Evolutionary conservation across 2,888 invertebrate species (phyloP), one percentile per base, ranked within the genome.

Genomic region (Agrotis segetum): DNA sequence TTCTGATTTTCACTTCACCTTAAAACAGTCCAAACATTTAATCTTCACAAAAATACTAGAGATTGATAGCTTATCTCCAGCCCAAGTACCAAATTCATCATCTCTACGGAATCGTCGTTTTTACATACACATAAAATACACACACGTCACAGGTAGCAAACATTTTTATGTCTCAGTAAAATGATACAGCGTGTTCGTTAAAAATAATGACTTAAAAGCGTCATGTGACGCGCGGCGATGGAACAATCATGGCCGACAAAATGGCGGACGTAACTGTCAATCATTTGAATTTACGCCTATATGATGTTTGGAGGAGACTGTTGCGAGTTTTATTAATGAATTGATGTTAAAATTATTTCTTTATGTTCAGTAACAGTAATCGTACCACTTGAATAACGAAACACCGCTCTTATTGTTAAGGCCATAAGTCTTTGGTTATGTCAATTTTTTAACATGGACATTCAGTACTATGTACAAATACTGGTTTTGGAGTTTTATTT

Each of bases 131-230:
- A 46, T 55, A 63, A 63, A 67, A 29, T 49, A 66, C 24, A 11
- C 24, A 55, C 44, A 16, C 29, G 52, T 67, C 60, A 29, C 29
- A 62, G 55, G 68, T 73, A 68, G 65, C 70, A 74, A 69, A 67
- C 40, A 67, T 74, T 71, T 71, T 83, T 70, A 84, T 68, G 49
- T 77, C 59, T 64, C 58, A 71, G 81, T 71, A 79, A 85, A 62
- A 61, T 73, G 82, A 84, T 84, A 75, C 69, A 77, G 44, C 53
- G 70, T 55, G 67, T 82, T 85, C 86, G 86, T 86, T 86, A 85
- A 81, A 85, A 86, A 86, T 86, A 86, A 85, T 85, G 86, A 77
- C 73, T 79, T 83, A 69, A 83, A 83, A 81, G 81, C 67, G 67
- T 83, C 78, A 58, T 83, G 70, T 84, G 70, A 80, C 74, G 53